Evolutionary conservation across 2,888 invertebrate genomes (phyloP), one percentile per base, ranked within the genome.

Genomic region (Morpho deidamia): DNA sequence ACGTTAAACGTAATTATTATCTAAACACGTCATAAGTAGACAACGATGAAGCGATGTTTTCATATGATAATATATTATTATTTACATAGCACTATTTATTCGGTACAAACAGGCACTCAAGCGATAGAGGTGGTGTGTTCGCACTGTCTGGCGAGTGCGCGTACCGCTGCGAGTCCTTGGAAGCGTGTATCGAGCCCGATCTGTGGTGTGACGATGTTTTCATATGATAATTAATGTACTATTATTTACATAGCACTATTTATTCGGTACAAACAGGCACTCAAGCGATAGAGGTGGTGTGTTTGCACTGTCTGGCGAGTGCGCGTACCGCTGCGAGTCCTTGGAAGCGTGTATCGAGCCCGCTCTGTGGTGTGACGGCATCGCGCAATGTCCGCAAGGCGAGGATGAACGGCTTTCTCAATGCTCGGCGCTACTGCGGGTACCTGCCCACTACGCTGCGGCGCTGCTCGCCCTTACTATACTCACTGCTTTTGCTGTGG

Each of bases 121-220:
- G 90, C 41, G 74, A 91, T 1, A 79, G 85, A 64, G 80, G 92
- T 61, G 84, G 90, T 59, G 91, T 93, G 56, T 88, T 88, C 63
- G 91, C 93, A 0, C 81, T 93, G 71, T 85, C 92, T 43, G 94
- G 94, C 53, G 95, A 95, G 67, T 96, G 96, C 71, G 91, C 92
- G 59, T 93, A 93, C 78, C 92, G 94, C 44, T 96, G 96, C 73
- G 92, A 94, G 3, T 95, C 95, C 52, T 80, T 96, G 60, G 94
- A 95, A 74, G 96, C 95, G 10, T 96, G 96, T 78, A 95, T 96
- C 61, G 93, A 94, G 69, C 90, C 93, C 0, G 92, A 93, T 44
- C 91, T 96, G 50, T 95, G 96, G 95, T 96, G 96, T 70, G 95
- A 96, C 69, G 95, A n/a, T n/a, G n/a, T n/a, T n/a, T n/a, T n/a